Conservation (phyloP, 2,113 vertebrate species). For the Pelusios castaneus region DNA sequence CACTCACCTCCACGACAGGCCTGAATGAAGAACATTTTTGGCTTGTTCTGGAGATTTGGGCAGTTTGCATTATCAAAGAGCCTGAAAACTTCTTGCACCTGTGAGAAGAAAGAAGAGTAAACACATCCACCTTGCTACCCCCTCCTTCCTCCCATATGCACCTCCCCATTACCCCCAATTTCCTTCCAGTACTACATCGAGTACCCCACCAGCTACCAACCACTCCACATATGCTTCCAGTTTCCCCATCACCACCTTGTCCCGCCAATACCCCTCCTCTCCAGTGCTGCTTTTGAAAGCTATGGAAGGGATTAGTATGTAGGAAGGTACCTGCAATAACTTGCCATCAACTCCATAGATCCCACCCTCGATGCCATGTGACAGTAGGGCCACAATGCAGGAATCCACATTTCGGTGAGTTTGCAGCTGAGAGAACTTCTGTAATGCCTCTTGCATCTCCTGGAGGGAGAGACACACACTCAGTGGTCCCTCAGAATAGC, state of each 20-base stretch:
- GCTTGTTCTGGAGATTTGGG: conserved; percentile 95
- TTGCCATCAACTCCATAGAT: conserved; percentile 92
- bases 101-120: conserved; percentile 4
- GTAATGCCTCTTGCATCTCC: conserved; percentile 87
- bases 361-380: conserved; percentile 93
- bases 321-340: conserved; percentile 83
- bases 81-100: conserved; percentile 93
- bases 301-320: not conserved
- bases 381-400: conserved; percentile 90
- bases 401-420: conserved; percentile 85
- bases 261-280: not conserved
- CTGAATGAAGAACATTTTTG: conserved; percentile 98
- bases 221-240: not conserved
- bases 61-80: conserved; percentile 93
- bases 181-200: not conserved
- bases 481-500: not conserved
- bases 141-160: not conserved
- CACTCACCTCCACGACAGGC: conserved; percentile 96
- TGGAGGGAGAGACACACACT: conserved; percentile 52
- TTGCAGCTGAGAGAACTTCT: conserved; percentile 79
- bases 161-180: not conserved
- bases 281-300: not conserved
- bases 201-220: not conserved
- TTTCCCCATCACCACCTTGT: not conserved
- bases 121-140: not conserved